Percentiles rank a stretch among this genome's conserved stretches.
These are phyloP conservation scores for Leucozona laternaria DNA, from an alignment of 2,888 invertebrate species.

Conservation along the genomic window DNA sequence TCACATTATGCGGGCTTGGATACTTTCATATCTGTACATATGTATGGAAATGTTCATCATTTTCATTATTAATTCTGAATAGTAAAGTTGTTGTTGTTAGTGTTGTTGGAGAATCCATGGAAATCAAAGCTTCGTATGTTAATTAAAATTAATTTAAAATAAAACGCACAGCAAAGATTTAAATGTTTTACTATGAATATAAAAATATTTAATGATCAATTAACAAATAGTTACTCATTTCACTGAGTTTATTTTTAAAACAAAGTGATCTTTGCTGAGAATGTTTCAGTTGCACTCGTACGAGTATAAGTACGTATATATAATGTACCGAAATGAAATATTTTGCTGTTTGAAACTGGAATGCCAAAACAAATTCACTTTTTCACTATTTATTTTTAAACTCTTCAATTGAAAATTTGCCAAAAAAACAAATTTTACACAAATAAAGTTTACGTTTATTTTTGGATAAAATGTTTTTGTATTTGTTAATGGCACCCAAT, in stretches of 20 bases:
- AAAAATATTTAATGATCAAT: neutral
- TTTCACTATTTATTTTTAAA: constrained; percentile 41
- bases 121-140: too few relatives aligned
- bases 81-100: too few relatives aligned
- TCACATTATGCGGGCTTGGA: too few relatives aligned
- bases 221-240: neutral
- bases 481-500: neutral
- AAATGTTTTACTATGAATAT: neutral
- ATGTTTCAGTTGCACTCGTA: neutral
- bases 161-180: neutral
- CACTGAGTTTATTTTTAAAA: neutral
- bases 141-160: too few relatives aligned
- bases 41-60: too few relatives aligned
- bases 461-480: neutral
- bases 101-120: too few relatives aligned
- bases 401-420: constrained; percentile 42
- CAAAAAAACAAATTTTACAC: constrained; percentile 16
- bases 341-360: neutral
- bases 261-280: neutral
- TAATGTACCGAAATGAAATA: neutral
- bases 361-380: constrained; percentile 12
- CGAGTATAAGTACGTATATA: too few relatives aligned
- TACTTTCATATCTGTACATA: too few relatives aligned
- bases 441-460: neutral
- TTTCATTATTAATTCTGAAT: too few relatives aligned